phyloP scores from a whole-genome alignment of 2,888 invertebrate genomes.

The Dasypolia templi region DNA sequence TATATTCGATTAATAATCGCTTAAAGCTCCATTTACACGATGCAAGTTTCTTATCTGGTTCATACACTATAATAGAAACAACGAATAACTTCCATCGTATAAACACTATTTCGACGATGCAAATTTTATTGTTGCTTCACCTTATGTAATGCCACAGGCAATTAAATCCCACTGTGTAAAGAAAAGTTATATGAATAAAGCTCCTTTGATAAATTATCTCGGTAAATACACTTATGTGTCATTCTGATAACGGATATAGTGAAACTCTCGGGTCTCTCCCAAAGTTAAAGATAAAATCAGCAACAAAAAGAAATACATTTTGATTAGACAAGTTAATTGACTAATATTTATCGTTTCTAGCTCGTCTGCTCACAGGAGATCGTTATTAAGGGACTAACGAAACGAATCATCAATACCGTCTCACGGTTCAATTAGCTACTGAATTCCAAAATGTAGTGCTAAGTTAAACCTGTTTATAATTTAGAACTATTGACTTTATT shows the following conservation, averaged over 20 bases:
- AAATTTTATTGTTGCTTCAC: too few relatives aligned
- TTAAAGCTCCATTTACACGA: too few relatives aligned
- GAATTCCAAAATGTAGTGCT: conserved; percentile 1
- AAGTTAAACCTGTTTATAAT: neutral
- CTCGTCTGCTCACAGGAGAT: conserved; percentile 19
- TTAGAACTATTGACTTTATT: neutral
- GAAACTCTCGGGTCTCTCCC: neutral
- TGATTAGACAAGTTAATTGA: conserved; percentile 3
- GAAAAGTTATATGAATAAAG: too few relatives aligned
- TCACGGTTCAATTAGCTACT: conserved; percentile 7
- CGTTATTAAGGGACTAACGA: conserved; percentile 12
- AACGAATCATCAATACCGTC: conserved; percentile 14
- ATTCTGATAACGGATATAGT: neutral
- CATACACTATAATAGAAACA: too few relatives aligned
- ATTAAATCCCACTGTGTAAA: too few relatives aligned
- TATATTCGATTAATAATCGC: neutral
- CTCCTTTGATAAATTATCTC: too few relatives aligned
- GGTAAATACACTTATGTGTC: too few relatives aligned
- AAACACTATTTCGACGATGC: too few relatives aligned
- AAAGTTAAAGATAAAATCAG: neutral
- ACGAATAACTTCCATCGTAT: too few relatives aligned
- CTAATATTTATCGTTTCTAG: neutral
- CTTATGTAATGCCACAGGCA: too few relatives aligned
- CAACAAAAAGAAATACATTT: neutral
- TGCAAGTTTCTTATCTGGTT: too few relatives aligned